A percentile compares a stretch with the other conserved stretches of the same genome.
Conservation (phyloP, 1,140 invertebrate species). For the Euglossa dilemma region DNA sequence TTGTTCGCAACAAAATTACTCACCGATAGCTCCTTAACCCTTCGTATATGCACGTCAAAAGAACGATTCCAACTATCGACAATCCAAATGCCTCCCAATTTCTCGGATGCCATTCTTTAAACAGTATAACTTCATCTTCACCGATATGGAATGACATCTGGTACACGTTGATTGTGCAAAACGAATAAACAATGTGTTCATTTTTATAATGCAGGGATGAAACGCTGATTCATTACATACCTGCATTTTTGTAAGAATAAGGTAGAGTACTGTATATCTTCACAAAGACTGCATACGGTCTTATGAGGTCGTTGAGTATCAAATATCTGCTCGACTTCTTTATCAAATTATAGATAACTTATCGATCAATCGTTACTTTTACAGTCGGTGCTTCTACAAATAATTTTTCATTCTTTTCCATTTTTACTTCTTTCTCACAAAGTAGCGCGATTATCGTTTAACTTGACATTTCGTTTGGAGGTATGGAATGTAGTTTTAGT, state of each 20-base stretch:
- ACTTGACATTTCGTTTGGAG: no score
- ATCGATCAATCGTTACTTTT: conserved; percentile 24
- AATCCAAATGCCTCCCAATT: conserved; percentile 72
- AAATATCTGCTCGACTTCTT: conserved; percentile 13
- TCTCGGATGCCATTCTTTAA: conserved; percentile 72
- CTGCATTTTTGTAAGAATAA: conserved; percentile 44
- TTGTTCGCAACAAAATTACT: conserved; percentile 8
- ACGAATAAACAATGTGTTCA: not conserved
- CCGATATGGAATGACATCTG: conserved; percentile 79
- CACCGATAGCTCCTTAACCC: conserved; percentile 79
- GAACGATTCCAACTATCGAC: conserved; percentile 74
- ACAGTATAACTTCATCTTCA: conserved; percentile 75
- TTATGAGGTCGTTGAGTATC: not conserved
- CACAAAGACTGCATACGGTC: not conserved
- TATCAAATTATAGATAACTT: conserved; percentile 58
- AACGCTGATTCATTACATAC: conserved; percentile 28
- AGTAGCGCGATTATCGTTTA: no score
- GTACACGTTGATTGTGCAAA: not conserved
- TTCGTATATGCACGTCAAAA: conserved; percentile 75
- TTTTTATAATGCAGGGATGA: not conserved
- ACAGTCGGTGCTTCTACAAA: no score
- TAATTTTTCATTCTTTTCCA: not conserved
- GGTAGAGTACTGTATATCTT: not conserved
- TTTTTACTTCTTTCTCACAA: no score
- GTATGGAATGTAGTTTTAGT: not conserved